Base-by-base conservation (phyloP, 2,888 invertebrate genomes). In the Ennomos erosarius region DNA sequence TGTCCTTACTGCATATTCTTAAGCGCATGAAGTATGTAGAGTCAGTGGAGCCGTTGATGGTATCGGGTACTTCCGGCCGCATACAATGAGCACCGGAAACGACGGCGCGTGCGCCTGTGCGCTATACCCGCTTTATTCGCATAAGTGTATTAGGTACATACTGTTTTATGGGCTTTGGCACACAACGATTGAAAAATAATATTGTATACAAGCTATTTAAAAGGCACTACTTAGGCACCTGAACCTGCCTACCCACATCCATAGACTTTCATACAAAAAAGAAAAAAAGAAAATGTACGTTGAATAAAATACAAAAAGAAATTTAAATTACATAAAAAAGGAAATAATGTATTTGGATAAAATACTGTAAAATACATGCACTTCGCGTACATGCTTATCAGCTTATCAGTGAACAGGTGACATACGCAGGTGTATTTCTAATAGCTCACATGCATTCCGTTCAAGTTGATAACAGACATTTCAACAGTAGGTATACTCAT, bases 21-120 rank as follows among this genome's bases (percentile, higher is more conserved):
- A 58, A 63, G 64, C 65, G 68, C 68, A 70, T 68, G 62, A 65
- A 64, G 63, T 69, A 69, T 34, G 40, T 52, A 45, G 50, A 59
- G 62, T 55, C 46, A 50, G 40, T 52, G 47, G 50, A 59, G 62
- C 52, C 46, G 55, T 59, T 51, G 87, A 88, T 87, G 70, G 75
- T 82, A 88, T 86, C 86, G 68, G 66, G 74, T 62, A 75, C 83
- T 87, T 88, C 89, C 89, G 85, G 82, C 64, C 67, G 64, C 64
- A 72, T 66, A 83, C 82, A 82, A 82, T 81, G 77, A 76, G 75
- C 74, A 68, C 68, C 88, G 89, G 90, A 90, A 86, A 82, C 73
- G 65, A 55, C 73, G 83, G 86, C 89, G 86, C 89, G 89, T 87
- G 90, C 87, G 83, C 79, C 70, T 75, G 78, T 75, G 80, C 78